Conservation (phyloP, 2,888 invertebrate genomes). For the Dryomyza anilis region DNA sequence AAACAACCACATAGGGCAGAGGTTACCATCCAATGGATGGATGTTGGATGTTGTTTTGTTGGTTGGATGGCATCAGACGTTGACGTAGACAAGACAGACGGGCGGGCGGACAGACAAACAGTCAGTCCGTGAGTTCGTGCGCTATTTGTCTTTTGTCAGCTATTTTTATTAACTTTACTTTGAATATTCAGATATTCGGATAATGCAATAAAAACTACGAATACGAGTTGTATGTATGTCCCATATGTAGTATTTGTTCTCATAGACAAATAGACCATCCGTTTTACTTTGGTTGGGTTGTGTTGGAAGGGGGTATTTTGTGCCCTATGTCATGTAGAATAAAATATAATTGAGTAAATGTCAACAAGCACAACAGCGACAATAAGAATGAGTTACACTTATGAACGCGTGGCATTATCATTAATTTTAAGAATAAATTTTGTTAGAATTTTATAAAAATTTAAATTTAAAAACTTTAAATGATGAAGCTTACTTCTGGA, state of each 20-base stretch:
- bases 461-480: too few relatives aligned
- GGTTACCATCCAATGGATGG: background rate
- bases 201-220: conserved; percentile 11
- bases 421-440: too few relatives aligned
- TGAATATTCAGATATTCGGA: conserved; percentile 9
- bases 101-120: background rate
- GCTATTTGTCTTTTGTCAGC: conserved; percentile 14
- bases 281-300: too few relatives aligned
- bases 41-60: too few relatives aligned
- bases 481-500: too few relatives aligned
- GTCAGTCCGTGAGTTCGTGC: background rate
- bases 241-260: background rate
- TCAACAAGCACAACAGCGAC: background rate
- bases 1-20: background rate
- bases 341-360: background rate
- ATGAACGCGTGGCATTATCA: background rate
- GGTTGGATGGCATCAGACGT: too few relatives aligned
- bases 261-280: too few relatives aligned
- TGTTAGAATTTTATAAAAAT: too few relatives aligned
- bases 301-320: too few relatives aligned
- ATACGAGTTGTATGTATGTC: too few relatives aligned
- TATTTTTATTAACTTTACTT: conserved; percentile 22
- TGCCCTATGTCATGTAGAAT: background rate
- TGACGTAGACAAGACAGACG: background rate
- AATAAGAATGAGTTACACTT: background rate